Percentiles rank a stretch among this genome's conserved stretches.
These are phyloP conservation scores for Pseudobourletiella spinata DNA, from an alignment of 1,140 invertebrate species.

Conservation along the genomic window DNA sequence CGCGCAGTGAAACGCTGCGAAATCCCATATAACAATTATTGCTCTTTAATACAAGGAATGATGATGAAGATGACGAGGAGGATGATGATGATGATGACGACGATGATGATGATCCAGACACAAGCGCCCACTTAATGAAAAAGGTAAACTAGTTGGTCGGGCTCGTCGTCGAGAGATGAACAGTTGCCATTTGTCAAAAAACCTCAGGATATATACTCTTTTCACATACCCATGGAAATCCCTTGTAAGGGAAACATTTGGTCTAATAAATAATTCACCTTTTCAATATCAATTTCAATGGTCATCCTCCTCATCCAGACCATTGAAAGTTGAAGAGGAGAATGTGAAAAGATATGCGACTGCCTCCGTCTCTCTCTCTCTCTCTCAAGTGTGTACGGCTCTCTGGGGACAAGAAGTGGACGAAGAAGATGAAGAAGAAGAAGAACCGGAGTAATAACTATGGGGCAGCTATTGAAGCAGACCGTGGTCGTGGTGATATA, in stretches of 20 bases:
- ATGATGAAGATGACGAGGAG: not conserved
- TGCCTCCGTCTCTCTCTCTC: too few relatives aligned
- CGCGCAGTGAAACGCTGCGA: too few relatives aligned
- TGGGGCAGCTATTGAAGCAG: too few relatives aligned
- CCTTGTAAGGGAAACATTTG: slow-evolving; percentile 1
- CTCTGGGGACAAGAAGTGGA: too few relatives aligned
- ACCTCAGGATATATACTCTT: too few relatives aligned
- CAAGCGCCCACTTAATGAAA: slow-evolving; percentile 8
- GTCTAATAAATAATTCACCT: slow-evolving; percentile 9
- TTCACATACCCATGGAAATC: not conserved
- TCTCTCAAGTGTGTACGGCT: not conserved
- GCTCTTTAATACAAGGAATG: too few relatives aligned
- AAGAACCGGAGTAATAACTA: too few relatives aligned
- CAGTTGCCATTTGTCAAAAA: slow-evolving; percentile 1
- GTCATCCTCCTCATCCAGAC: not conserved
- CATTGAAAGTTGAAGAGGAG: not conserved
- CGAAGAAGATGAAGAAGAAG: too few relatives aligned
- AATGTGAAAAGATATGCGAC: too few relatives aligned
- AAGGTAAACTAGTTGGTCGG: slow-evolving; percentile 2
- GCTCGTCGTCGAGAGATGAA: too few relatives aligned
- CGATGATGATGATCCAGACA: not conserved
- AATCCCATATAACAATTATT: too few relatives aligned
- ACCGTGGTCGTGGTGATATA: too few relatives aligned
- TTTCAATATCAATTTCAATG: slow-evolving; percentile 7
- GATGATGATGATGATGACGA: not conserved